Evolutionary conservation across 2,888 invertebrate species (phyloP).

Genomic region (Andrena dorsata): DNA sequence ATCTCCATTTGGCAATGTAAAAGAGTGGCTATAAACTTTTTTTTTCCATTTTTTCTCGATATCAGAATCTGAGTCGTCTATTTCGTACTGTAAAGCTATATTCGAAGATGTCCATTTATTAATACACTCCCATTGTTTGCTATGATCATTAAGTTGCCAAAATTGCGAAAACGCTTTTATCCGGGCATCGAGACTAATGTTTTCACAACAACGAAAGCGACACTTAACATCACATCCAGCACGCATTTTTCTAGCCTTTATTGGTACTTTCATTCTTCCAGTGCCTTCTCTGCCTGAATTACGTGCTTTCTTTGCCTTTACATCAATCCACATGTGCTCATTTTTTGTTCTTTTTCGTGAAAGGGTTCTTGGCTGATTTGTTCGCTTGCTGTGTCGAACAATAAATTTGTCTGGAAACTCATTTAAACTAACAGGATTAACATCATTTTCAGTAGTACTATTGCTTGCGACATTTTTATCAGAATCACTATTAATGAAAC

Average conservation of each 20-base stretch:
- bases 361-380: background rate
- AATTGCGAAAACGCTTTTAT: background rate
- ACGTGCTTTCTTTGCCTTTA: background rate
- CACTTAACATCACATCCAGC: background rate
- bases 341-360: background rate
- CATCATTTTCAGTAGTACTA: too few species aligned
- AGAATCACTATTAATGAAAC: background rate
- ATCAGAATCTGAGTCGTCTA: background rate
- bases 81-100: background rate
- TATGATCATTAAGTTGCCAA: background rate
- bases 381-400: background rate
- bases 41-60: background rate
- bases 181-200: background rate
- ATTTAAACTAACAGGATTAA: background rate
- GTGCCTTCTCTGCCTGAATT: background rate
- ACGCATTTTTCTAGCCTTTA: background rate
- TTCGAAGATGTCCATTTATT: background rate
- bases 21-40: background rate
- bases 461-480: background rate
- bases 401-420: background rate
- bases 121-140: background rate
- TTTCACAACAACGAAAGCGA: background rate
- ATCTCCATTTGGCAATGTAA: background rate
- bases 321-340: background rate
- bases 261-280: background rate